phyloP scores from a whole-genome alignment of 2,888 invertebrate species.

The Rhyacophila evoluta region DNA sequence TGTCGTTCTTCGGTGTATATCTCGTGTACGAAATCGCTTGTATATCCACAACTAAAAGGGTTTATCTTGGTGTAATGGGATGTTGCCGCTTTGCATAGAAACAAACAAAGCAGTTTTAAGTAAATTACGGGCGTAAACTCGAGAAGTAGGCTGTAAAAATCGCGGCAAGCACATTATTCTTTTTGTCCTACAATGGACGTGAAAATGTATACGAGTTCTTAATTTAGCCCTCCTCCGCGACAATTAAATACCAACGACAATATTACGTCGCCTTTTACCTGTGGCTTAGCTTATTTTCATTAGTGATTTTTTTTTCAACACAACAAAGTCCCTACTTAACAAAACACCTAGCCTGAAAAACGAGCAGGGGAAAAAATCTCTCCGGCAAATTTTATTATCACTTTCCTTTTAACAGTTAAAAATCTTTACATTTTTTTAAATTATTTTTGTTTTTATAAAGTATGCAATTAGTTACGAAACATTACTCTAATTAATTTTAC shows the following conservation, averaged over 20 bases:
- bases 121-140: conserved; percentile 49
- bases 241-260: conserved; percentile 29
- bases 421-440: too few species aligned
- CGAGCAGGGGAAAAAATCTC: too few species aligned
- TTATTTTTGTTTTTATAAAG: too few species aligned
- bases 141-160: conserved; percentile 51
- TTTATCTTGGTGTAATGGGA: conserved; percentile 44
- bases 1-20: conserved; percentile 41
- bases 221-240: conserved; percentile 43
- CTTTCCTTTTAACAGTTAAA: too few species aligned
- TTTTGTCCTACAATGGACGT: conserved; percentile 45
- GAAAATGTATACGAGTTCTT: conserved; percentile 50
- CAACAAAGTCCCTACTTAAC: too few species aligned
- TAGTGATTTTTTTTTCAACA: conserved; percentile 25
- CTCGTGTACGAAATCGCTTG: conserved; percentile 37
- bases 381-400: too few species aligned
- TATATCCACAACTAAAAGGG: conserved; percentile 37
- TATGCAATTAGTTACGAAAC: too few species aligned
- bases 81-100: conserved; percentile 46
- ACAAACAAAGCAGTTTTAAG: conserved; percentile 53
- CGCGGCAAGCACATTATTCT: conserved; percentile 46
- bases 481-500: too few species aligned
- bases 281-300: conserved; percentile 25
- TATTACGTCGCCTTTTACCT: conserved; percentile 30
- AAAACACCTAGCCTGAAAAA: too few species aligned